phyloP scores from a whole-genome alignment of 2,113 vertebrate species.

The Porphyrio hochstetteri region DNA sequence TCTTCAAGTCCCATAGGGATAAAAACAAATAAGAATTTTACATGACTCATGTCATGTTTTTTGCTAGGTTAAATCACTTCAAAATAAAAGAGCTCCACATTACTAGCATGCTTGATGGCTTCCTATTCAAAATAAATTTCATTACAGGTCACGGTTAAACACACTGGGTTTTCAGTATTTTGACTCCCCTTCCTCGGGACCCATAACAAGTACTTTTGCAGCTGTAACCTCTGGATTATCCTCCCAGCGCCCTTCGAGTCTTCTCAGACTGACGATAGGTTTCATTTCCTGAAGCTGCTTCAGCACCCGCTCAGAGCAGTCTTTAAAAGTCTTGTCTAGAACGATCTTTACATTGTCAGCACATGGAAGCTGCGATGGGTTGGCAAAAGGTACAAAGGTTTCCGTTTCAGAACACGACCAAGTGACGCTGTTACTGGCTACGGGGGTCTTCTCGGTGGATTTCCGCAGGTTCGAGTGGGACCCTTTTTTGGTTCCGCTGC shows the following conservation, averaged over 20 bases:
- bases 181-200: constrained; percentile 72
- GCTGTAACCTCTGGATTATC: constrained; percentile 66
- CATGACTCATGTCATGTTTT: constrained; percentile 85
- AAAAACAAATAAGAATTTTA: constrained; percentile 80
- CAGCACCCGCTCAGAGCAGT: constrained; percentile 79
- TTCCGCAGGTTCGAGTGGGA: constrained; percentile 70
- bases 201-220: constrained; percentile 69
- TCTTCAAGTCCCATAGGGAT: constrained; percentile 92
- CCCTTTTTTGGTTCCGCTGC: constrained; percentile 67
- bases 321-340: constrained; percentile 82
- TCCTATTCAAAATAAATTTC: constrained; percentile 75
- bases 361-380: constrained; percentile 83
- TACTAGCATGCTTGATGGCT: constrained; percentile 91
- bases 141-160: constrained; percentile 58
- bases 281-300: constrained; percentile 95
- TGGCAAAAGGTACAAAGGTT: constrained; percentile 84
- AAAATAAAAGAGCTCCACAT: constrained; percentile 83
- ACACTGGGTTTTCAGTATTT: constrained; percentile 80
- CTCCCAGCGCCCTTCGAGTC: constrained; percentile 72
- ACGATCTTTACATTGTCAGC: constrained; percentile 86
- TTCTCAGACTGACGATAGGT: constrained; percentile 85
- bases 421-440: constrained; percentile 36
- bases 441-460: constrained; percentile 57
- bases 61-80: constrained; percentile 87
- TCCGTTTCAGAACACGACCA: constrained; percentile 75